phyloP scores from a whole-genome alignment of 2,797 vertebrate species.

The Protosalanx chinensis region DNA sequence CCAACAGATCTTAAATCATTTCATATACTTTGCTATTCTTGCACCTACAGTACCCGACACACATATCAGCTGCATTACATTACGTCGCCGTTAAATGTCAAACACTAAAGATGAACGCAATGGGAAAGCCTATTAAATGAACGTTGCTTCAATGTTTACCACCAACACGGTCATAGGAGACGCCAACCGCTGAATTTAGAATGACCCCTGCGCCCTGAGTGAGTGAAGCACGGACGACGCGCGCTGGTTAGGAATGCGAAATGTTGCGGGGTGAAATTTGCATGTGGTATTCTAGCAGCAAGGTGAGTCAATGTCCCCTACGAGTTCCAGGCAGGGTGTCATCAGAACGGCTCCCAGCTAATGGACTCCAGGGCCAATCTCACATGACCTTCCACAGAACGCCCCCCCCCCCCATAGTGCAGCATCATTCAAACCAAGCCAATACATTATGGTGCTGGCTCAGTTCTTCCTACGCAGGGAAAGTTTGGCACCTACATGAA shows the following conservation, averaged over 20 bases:
- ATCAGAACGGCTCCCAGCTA: constrained; percentile 1
- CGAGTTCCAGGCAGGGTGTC: constrained; percentile 23
- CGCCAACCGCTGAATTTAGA: constrained; percentile 28
- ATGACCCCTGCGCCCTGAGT: constrained; percentile 33
- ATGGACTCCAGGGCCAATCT: neutral
- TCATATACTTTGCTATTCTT: neutral
- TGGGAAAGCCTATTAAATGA: neutral
- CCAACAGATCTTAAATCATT: neutral
- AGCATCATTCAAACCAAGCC: neutral
- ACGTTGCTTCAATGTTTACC: neutral
- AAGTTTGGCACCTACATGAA: neutral
- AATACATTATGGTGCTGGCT: neutral
- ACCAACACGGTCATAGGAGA: neutral
- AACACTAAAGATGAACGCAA: neutral
- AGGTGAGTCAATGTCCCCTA: constrained; percentile 37
- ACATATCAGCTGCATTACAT: too few species aligned
- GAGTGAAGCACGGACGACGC: constrained; percentile 28
- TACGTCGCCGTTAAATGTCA: neutral
- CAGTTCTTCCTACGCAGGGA: neutral
- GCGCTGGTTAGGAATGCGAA: constrained; percentile 38
- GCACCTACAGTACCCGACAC: too few species aligned
- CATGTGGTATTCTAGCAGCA: constrained; percentile 37
- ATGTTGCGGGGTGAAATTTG: constrained; percentile 28
- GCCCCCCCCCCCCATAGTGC: neutral
- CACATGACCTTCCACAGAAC: neutral